These are phyloP conservation scores for Falco punctatus DNA, from an alignment of 2,113 vertebrate genomes.

Conservation along the genomic window DNA sequence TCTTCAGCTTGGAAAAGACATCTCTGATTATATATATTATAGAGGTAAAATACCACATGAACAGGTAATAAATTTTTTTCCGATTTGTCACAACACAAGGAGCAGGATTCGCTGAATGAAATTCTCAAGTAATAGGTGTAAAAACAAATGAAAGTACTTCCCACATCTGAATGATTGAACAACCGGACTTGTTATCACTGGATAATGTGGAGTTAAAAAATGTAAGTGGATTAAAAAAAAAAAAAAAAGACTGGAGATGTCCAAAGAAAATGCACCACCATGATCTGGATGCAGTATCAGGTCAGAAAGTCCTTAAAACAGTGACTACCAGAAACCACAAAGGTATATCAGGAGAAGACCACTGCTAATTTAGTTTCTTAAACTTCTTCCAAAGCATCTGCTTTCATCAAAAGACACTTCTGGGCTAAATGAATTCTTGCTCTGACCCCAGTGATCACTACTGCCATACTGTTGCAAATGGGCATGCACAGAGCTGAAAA, in stretches of 20 bases:
- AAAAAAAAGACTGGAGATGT: background rate
- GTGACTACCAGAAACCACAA: background rate
- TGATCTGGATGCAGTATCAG: background rate
- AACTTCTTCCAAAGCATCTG: background rate
- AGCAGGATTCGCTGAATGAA: background rate
- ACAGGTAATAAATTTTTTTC: background rate
- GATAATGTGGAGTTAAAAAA: background rate
- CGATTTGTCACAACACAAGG: background rate
- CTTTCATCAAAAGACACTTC: background rate
- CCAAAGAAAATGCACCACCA: background rate
- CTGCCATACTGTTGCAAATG: background rate
- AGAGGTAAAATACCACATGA: background rate
- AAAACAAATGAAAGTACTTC: background rate
- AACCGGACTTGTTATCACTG: background rate
- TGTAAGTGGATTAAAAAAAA: background rate
- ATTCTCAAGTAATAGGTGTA: background rate
- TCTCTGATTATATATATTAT: background rate
- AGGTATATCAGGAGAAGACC: background rate
- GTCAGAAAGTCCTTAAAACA: background rate
- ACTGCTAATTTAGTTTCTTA: background rate
- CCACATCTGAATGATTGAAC: background rate
- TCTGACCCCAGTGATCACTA: background rate
- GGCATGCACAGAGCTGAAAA: background rate
- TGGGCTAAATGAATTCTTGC: background rate
- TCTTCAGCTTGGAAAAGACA: background rate